Evolutionary conservation across 2,888 invertebrate species (phyloP), one percentile per base, ranked within the genome.

Genomic region (Pseudanteris insignis): DNA sequence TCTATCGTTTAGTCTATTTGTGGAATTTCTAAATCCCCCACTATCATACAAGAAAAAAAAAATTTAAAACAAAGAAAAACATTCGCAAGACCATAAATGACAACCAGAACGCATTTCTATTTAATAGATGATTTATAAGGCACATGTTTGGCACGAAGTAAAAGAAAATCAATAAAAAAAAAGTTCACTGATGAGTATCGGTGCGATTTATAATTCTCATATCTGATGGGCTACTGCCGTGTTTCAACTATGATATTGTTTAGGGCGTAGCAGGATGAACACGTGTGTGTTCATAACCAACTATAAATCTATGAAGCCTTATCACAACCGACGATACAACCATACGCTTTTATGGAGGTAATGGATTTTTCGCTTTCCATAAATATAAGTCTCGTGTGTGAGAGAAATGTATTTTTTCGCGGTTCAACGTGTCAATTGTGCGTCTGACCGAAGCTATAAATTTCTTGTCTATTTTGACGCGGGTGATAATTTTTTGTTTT

Each of bases 171-270:
- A 40, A 36, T 51, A 9, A 43, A 30, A 26, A 26, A 48, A 40
- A n/a, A n/a, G n/a, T 51, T 25, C 15, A 40, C 30, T 21, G 54
- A 55, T 61, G 62, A 64, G 43, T 62, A 65, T 64, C 62, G 33
- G 26, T 32, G 54, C 63, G 44, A 66, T 66, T 64, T 68, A 68
- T 64, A 66, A 68, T 66, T 66, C 65, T 25, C 54, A 38, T 68
- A 67, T 67, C 67, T 60, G 66, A 67, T 64, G 51, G 62, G 41
- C 25, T 29, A 47, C 55, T 64, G 38, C 40, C 36, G 44, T 29
- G 58, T 44, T 53, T 46, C 43, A 43, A 44, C 43, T 43, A 36
- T 44, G 50, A 50, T 58, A 50, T 58, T 58, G 57, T 58, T 50
- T 58, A 40, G 50, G 58, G 50, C 24, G 25, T 4, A 51, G 44